Conservation (phyloP, 1,140 invertebrate genomes). For the Dufourea novaeangliae region DNA sequence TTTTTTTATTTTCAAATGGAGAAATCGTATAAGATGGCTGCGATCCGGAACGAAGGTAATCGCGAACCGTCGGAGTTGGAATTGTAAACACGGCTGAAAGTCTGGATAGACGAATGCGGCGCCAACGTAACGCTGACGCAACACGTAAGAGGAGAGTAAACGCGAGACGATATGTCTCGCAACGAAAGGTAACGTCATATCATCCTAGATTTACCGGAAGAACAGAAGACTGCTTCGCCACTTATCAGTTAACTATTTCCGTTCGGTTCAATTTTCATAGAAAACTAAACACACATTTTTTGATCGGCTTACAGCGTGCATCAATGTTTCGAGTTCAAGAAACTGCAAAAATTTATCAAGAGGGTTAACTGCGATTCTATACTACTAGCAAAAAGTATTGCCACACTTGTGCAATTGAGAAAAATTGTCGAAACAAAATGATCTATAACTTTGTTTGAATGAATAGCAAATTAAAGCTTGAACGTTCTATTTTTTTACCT, state of each 20-base stretch:
- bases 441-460: too few relatives aligned
- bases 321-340: neutral
- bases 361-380: too few relatives aligned
- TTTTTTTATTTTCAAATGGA: constrained; percentile 15
- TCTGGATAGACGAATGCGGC: constrained; percentile 69
- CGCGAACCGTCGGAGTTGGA: constrained; percentile 39
- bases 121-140: constrained; percentile 75
- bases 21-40: constrained; percentile 28
- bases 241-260: too few relatives aligned
- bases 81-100: constrained; percentile 64
- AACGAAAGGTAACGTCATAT: constrained; percentile 56
- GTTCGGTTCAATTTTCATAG: constrained; percentile 5
- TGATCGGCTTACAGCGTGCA: neutral
- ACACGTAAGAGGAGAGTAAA: constrained; percentile 71
- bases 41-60: constrained; percentile 49
- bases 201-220: constrained; percentile 48
- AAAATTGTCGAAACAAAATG: too few relatives aligned
- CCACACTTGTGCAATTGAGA: too few relatives aligned
- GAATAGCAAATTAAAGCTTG: too few relatives aligned
- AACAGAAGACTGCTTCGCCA: constrained; percentile 3
- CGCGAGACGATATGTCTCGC: constrained; percentile 59
- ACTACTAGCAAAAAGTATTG: too few relatives aligned
- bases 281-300: neutral
- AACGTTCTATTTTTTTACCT: too few relatives aligned
- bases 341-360: neutral